Evolutionary conservation across 1,140 invertebrate genomes (phyloP), one percentile per base, ranked within the genome.

Genomic region (Drosophila arizonae): DNA sequence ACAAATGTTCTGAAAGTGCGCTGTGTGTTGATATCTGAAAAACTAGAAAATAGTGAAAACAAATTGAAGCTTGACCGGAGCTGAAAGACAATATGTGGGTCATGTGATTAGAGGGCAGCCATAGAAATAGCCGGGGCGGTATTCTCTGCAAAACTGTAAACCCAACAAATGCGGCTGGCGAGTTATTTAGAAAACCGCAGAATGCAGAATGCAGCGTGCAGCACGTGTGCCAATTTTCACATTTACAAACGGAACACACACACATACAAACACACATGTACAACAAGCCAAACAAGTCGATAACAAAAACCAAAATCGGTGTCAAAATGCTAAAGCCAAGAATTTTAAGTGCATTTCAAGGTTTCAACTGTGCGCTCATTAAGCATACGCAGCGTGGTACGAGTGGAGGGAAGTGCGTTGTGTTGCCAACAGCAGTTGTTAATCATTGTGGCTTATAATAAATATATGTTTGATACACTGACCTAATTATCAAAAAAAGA

Each of bases 281-380:
- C 41, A 61, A 51, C 24, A 65, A 76, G 68, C 61, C 68, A 46
- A 63, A 71, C 61, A 75, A 73, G 41, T 55, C 48, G 55, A 39
- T 45, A 68, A 88, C 82, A 88, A 87, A 79, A 79, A 82, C 36
- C 36, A 84, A 88, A 88, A 87, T 84, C 72, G 76, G 79, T 87
- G 82, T 87, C 82, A 88, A 79, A 87, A 79, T 86, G 71, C 84
- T 62, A 55, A 60, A 50, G 76, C 45, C 51, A 80, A 77, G 79
- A 72, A 87, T 88, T 87, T 87, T 87, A 87, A 87, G 71, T 79
- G 68, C 76, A 67, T 74, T 88, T 88, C 82, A 87, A 87, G 82
- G 82, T 88, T 84, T 60, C 26, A 45, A 15, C 10, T 21, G 10
- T 3, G 10, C 36, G 28, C 65, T 28, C 21, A 74, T 70, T 74